These are phyloP conservation scores for Heliconius congener DNA, from an alignment of 1,140 invertebrate genomes.

Conservation along the genomic window DNA sequence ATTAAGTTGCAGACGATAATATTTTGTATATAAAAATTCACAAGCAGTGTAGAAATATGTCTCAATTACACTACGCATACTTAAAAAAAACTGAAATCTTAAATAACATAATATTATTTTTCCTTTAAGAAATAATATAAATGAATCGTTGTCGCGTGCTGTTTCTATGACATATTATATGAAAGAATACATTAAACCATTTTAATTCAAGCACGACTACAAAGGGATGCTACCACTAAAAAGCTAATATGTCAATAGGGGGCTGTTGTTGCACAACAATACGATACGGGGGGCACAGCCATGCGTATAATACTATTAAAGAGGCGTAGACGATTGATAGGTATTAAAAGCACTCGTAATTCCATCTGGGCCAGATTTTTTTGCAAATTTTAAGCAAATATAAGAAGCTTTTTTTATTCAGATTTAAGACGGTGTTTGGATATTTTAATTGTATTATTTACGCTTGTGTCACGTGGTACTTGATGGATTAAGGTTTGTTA, in stretches of 20 bases:
- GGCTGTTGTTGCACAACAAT: constrained; percentile 70
- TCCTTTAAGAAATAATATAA: background rate
- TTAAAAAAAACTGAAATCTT: too few species aligned
- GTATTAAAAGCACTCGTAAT: constrained; percentile 31
- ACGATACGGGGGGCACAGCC: constrained; percentile 55
- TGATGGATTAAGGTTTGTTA: constrained; percentile 3
- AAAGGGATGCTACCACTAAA: constrained; percentile 60
- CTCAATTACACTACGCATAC: too few species aligned
- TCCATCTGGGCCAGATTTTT: constrained; percentile 18
- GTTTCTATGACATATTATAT: background rate
- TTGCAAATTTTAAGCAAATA: constrained; percentile 29
- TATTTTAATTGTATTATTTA: constrained; percentile 19
- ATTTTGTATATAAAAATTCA: too few species aligned
- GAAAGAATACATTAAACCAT: constrained; percentile 25
- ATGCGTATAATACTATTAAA: constrained; percentile 59
- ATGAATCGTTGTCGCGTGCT: constrained; percentile 31
- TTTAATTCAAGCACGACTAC: constrained; percentile 44
- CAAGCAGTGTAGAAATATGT: too few species aligned
- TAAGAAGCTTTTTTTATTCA: background rate
- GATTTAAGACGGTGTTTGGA: background rate
- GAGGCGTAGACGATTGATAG: constrained; percentile 67
- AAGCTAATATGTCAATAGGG: constrained; percentile 72
- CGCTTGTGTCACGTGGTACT: background rate
- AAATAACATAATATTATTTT: background rate
- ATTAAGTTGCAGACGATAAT: too few species aligned